Base-by-base conservation (phyloP, 2,797 vertebrate genomes). In the Gastrophryne carolinensis region DNA sequence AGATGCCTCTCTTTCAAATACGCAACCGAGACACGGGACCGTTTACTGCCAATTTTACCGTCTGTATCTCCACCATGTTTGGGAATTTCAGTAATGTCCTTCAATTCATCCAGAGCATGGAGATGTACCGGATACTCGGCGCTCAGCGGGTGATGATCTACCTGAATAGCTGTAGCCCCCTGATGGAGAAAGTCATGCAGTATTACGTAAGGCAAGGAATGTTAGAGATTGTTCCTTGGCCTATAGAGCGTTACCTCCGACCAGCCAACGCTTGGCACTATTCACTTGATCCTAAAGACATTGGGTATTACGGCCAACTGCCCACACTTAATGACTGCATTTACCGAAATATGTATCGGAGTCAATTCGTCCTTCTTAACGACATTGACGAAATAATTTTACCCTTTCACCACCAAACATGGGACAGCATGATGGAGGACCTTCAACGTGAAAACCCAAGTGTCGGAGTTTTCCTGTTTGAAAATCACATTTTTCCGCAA, bases 361-460 rank as follows among this genome's bases (percentile, higher is more conserved):
- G 85, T 0, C 81, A 75, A 50, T 89, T 86, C 3, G 80, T 88
- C 52, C 67, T 87, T 63, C 17, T 90, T 35, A 82, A 84, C 15
- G 88, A 89, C 72, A 81, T 87, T 5, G 89, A 89, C 72, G 86
- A 89, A 83, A 86, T 90, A 15, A 80, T 87, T 29, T 81, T 87
- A 76, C 88, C 87, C 0, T 83, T 84, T 67, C 10, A 79, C 9
- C 81, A 87, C 44, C 1, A 44, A 1, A 17, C 65, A 37, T 72
- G 89, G 44, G 1, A 11, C 0, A 53, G 49, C 0, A 5, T 68
- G 8, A 68, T 47, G 62, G 17, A 5, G n/a, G n/a, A 7, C 12
- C 41, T 50, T 1, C 37, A 65, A 12, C 6, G 21, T 1, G 8
- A 39, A 12, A 11, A n/a, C 5, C 58, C 58, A 41, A 1, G 17